Percentiles rank a stretch among this genome's conserved stretches.
Evolutionary conservation across 2,888 invertebrate genomes (phyloP).

Genomic region (Alviniconcha strummeri): DNA sequence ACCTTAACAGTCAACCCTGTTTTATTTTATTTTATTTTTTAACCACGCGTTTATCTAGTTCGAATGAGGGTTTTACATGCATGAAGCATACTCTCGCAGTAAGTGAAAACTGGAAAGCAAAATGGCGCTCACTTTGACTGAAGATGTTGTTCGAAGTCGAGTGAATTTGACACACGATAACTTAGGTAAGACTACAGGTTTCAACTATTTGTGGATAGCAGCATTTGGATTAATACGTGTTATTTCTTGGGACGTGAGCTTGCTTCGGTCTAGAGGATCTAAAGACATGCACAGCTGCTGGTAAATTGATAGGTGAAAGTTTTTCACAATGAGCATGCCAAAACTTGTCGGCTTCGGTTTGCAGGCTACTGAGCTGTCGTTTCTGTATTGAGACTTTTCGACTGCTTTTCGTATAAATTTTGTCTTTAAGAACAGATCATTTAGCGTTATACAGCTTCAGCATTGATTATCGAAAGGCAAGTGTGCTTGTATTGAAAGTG

Average conservation of each 20-base stretch:
- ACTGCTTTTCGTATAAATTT: too few species aligned
- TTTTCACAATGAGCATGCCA: slow-evolving; percentile 12
- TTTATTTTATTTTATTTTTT: neutral
- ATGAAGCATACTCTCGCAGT: neutral
- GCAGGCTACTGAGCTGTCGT: too few species aligned
- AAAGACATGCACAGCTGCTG: too few species aligned
- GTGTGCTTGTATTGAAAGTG: too few species aligned
- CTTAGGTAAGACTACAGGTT: slow-evolving; percentile 55
- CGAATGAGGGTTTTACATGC: neutral
- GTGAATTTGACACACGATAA: slow-evolving; percentile 70
- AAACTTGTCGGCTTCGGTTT: slow-evolving; percentile 15
- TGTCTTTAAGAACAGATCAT: too few species aligned
- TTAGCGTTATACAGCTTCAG: too few species aligned
- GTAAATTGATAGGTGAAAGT: too few species aligned
- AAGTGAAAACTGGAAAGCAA: slow-evolving; percentile 34
- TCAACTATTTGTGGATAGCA: neutral
- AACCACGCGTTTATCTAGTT: neutral
- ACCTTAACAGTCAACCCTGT: neutral
- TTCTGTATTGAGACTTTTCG: too few species aligned
- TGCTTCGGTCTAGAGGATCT: too few species aligned
- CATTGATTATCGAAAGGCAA: too few species aligned
- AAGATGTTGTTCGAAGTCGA: slow-evolving; percentile 67
- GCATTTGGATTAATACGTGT: too few species aligned
- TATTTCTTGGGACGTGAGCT: too few species aligned
- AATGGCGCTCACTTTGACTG: slow-evolving; percentile 70